Percentiles rank a stretch among this genome's conserved stretches.
Evolutionary conservation across 2,113 vertebrate genomes (phyloP).

Genomic region (Hassar affinis): DNA sequence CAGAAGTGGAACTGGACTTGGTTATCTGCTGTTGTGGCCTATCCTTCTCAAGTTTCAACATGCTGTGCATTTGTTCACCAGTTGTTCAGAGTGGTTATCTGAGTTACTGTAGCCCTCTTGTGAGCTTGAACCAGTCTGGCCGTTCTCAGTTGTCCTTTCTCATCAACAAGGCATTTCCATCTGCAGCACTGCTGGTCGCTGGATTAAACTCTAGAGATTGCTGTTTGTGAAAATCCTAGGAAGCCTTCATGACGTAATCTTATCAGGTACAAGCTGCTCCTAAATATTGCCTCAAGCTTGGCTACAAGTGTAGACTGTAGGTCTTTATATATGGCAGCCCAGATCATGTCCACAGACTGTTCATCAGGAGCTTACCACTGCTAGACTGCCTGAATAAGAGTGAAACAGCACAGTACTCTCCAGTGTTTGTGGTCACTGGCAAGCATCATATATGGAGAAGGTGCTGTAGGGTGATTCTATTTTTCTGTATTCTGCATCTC

Average conservation of each 20-base stretch:
- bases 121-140: too few species aligned
- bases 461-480: not conserved
- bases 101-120: too few species aligned
- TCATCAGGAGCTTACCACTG: not conserved
- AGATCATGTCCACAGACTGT: not conserved
- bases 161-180: too few species aligned
- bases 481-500: not conserved
- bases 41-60: too few species aligned
- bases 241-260: not conserved
- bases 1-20: too few species aligned
- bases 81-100: too few species aligned
- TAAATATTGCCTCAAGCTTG: not conserved
- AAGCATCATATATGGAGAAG: not conserved
- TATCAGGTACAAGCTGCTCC: not conserved
- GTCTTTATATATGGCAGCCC: not conserved
- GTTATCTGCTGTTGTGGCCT: too few species aligned
- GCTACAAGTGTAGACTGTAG: not conserved
- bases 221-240: not conserved
- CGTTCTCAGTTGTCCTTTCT: too few species aligned
- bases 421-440: not conserved
- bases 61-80: too few species aligned
- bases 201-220: too few species aligned
- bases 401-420: not conserved
- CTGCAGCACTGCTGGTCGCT: too few species aligned
- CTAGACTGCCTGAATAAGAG: not conserved